These are phyloP conservation scores for Cranoglanis bouderius DNA, from an alignment of 2,113 vertebrate species.

Conservation along the genomic window DNA sequence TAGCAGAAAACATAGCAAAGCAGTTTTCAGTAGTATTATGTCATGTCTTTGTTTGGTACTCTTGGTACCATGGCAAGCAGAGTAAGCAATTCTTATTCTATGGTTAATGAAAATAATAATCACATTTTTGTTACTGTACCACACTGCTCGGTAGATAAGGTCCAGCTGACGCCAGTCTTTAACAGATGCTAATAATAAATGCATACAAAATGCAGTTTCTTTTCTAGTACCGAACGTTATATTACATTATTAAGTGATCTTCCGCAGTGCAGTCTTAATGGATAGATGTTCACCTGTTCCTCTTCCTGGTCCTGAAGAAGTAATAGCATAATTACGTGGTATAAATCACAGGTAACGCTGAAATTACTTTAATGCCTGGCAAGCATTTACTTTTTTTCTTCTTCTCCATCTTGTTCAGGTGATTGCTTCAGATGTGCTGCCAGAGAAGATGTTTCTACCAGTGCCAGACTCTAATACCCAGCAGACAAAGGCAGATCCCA, in stretches of 20 bases:
- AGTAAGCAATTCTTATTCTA: not conserved
- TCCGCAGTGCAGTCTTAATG: not conserved
- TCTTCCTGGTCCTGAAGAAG: not conserved
- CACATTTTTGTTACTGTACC: conserved; percentile 4
- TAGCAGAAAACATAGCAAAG: not conserved
- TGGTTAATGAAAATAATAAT: not conserved
- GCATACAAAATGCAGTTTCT: not conserved
- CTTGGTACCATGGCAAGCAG: not conserved
- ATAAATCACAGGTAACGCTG: conserved; percentile 37
- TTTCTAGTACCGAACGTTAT: not conserved
- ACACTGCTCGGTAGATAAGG: not conserved
- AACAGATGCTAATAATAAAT: not conserved
- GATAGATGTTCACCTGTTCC: not conserved
- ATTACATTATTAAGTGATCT: not conserved
- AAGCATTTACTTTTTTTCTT: conserved; percentile 31
- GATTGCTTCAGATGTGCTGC: conserved; percentile 86
- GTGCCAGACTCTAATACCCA: conserved; percentile 62
- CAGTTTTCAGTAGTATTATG: conserved; percentile 12
- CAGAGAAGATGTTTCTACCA: conserved; percentile 85
- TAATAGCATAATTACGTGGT: conserved; percentile 29
- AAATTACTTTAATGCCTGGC: conserved; percentile 38
- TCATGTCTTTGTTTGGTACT: not conserved
- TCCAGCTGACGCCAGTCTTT: not conserved
- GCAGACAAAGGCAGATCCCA: conserved; percentile 58
- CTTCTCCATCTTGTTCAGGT: conserved; percentile 70